Percentiles rank a stretch among this genome's conserved stretches.
Conservation (phyloP, 2,888 invertebrate species). For the Agrochola lychnidis region DNA sequence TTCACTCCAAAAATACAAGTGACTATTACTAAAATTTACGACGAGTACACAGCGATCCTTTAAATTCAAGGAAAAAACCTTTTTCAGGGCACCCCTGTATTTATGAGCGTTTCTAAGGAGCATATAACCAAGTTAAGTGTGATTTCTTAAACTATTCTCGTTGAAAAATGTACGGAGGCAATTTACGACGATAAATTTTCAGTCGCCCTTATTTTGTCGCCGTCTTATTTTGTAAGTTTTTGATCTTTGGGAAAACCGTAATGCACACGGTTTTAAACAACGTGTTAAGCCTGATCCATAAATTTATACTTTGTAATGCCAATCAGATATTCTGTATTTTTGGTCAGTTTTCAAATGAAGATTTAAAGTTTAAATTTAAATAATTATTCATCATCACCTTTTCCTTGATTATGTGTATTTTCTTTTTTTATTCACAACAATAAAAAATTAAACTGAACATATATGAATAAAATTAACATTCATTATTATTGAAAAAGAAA, state of each 20-base stretch:
- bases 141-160: constrained; percentile 67
- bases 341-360: not conserved
- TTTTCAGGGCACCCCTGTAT: constrained; percentile 71
- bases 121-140: constrained; percentile 77
- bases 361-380: too few species aligned
- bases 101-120: constrained; percentile 66
- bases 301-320: not conserved
- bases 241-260: constrained; percentile 34
- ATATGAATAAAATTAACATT: not conserved
- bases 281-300: not conserved
- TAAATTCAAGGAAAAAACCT: constrained; percentile 78
- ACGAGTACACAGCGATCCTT: constrained; percentile 74
- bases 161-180: constrained; percentile 62
- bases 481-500: not conserved
- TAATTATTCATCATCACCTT: too few species aligned
- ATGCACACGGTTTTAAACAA: not conserved
- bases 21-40: constrained; percentile 79
- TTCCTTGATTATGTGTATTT: not conserved
- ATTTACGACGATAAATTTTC: constrained; percentile 59
- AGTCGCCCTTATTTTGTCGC: constrained; percentile 44
- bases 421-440: not conserved
- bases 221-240: constrained; percentile 37
- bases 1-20: constrained; percentile 64
- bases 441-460: too few species aligned
- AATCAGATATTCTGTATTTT: not conserved